These are phyloP conservation scores for Delia radicum DNA, from an alignment of 1,140 invertebrate species.

Conservation along the genomic window DNA sequence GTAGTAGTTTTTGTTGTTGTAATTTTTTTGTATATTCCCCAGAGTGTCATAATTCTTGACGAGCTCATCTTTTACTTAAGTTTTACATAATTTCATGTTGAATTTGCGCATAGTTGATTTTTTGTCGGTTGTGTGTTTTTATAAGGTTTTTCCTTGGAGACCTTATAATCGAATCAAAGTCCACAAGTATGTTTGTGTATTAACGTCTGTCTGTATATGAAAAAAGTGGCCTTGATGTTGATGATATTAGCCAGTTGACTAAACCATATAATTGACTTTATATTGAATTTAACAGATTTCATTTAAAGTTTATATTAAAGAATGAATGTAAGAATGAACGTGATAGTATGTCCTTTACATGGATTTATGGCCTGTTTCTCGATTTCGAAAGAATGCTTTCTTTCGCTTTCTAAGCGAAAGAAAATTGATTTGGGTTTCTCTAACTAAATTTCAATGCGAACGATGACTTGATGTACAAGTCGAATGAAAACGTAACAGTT, in stretches of 20 bases:
- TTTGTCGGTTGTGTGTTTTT: background rate
- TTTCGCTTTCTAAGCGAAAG: too few relatives aligned
- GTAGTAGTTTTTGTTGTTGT: background rate
- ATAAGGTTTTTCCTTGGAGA: constrained; percentile 2
- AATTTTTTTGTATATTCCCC: constrained; percentile 34
- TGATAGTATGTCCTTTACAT: too few relatives aligned
- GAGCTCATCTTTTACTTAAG: constrained; percentile 58
- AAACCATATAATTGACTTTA: constrained; percentile 10
- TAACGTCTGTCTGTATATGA: background rate
- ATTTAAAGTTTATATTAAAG: background rate
- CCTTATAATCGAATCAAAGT: constrained; percentile 3
- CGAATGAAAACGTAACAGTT: too few relatives aligned
- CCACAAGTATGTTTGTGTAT: background rate
- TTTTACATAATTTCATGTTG: constrained; percentile 56
- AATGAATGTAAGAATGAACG: background rate
- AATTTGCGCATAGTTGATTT: constrained; percentile 4
- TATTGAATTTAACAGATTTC: constrained; percentile 19
- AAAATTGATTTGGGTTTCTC: too few relatives aligned
- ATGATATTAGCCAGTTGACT: constrained; percentile 8
- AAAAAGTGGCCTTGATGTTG: background rate
- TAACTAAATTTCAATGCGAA: too few relatives aligned
- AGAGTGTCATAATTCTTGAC: constrained; percentile 56
- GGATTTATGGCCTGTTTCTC: too few relatives aligned
- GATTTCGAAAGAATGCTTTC: too few relatives aligned
- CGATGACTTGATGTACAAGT: too few relatives aligned